Conservation (phyloP, 2,113 vertebrate species). For the Boulengeromyrus knoepffleri region DNA sequence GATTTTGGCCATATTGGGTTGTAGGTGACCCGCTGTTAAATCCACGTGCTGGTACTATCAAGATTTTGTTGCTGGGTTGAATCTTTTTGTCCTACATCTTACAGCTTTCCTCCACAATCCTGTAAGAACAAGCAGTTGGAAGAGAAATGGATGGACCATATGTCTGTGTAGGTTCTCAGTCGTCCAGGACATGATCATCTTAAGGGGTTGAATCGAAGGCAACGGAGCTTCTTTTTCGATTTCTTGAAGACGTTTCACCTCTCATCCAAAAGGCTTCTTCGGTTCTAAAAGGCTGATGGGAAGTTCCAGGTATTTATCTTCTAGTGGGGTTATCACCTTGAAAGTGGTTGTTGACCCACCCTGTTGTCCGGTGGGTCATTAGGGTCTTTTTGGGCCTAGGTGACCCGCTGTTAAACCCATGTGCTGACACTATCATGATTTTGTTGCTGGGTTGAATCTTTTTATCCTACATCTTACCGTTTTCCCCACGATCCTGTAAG, state of each 20-base stretch:
- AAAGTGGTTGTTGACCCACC: too few relatives aligned
- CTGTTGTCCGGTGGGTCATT: too few relatives aligned
- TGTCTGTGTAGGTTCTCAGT: too few relatives aligned
- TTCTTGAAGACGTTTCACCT: too few relatives aligned
- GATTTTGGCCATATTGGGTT: not conserved
- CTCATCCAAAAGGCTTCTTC: too few relatives aligned
- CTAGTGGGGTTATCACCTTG: too few relatives aligned
- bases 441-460: not conserved
- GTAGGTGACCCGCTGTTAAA: not conserved
- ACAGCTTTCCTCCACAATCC: not conserved
- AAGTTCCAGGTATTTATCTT: too few relatives aligned
- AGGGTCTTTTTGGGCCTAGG: not conserved
- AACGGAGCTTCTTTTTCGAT: too few relatives aligned
- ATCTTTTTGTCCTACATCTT: not conserved
- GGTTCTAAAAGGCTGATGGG: too few relatives aligned
- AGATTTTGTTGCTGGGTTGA: not conserved
- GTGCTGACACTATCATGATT: not conserved
- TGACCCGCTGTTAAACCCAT: not conserved
- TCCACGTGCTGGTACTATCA: not conserved
- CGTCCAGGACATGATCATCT: too few relatives aligned
- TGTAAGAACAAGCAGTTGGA: not conserved
- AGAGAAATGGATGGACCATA: not conserved
- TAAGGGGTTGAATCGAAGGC: too few relatives aligned
- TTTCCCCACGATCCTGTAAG: not conserved
- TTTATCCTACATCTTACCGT: not conserved